Evolutionary conservation across 64 coral and sea anemone genomes (phyloP), one percentile per base, ranked within the genome.

Genomic region (Pocillopora damicornis): DNA sequence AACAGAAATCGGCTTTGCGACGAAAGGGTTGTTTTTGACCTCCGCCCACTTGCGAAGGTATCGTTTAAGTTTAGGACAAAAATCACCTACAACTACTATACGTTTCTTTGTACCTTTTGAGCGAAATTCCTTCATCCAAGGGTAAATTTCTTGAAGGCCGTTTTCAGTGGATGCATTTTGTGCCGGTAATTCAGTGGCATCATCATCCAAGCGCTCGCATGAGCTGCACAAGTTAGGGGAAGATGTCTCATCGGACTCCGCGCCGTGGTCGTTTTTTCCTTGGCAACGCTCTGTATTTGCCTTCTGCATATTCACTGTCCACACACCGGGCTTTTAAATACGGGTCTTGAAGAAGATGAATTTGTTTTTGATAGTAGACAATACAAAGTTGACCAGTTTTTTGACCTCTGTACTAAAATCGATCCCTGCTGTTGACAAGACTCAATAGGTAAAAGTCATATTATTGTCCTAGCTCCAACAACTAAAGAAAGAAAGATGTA

Each of bases 51-150:
- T 60, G 22, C 63, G n/a, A 13, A 16, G 45, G 12, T 82, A 30
- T 20, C 45, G 15, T 73, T 30, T 25, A 16, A 14, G 17, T 60
- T 58, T 2, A 23, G 77, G 77, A 80, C 62, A 26, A 80, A 73
- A 67, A 35, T 79, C 15, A 1, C 34, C 22, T 59, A 26, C 20
- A 61, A 59, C 8, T n/a, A 34, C 25, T 2, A 51, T 51, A 51
- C 2, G 42, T 75, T 60, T 36, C 37, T 86, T 80, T 87, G 35
- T 95, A 95, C 94, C 94, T 95, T 95, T 95, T 38, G 90, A 59
- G 74, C 94, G 91, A 61, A 88, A 95, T 67, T 95, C 94, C 38
- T 88, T 95, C 94, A 95, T 95, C 94, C 94, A 95, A 36, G 94
- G 94, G 71, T 95, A 95, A 36, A 95, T 94, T 87, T 79, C 81